phyloP scores from a whole-genome alignment of 2,113 vertebrate genomes.

The Scophthalmus maximus region DNA sequence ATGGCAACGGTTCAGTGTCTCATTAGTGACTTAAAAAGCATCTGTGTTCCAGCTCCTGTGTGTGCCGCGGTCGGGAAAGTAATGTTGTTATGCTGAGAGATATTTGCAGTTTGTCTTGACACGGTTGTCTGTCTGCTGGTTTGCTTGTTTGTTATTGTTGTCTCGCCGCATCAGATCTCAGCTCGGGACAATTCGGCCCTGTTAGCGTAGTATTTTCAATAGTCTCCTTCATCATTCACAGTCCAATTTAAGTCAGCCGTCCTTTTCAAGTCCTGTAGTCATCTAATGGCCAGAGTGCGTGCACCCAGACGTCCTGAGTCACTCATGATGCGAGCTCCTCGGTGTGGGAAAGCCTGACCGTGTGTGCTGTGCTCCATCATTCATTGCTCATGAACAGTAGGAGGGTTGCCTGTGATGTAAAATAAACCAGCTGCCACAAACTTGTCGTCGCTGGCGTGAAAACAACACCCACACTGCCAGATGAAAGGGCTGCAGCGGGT shows the following conservation, averaged over 20 bases:
- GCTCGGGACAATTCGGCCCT: conserved; percentile 21
- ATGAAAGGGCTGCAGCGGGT: conserved; percentile 62
- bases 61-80: conserved; percentile 17
- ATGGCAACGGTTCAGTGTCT: conserved; percentile 33
- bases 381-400: conserved; percentile 76
- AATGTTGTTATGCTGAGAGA: conserved; percentile 24
- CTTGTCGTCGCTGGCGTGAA: conserved; percentile 58
- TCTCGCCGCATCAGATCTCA: conserved; percentile 49
- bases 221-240: conserved; percentile 29
- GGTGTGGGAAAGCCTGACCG: conserved; percentile 74
- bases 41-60: conserved; percentile 13
- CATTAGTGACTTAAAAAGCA: conserved; percentile 31
- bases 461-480: conserved; percentile 65
- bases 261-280: conserved; percentile 59
- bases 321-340: conserved; percentile 65
- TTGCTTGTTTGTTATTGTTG: conserved; percentile 48
- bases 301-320: conserved; percentile 75
- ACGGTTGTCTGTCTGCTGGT: conserved; percentile 25
- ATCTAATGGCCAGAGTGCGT: conserved; percentile 62
- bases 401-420: conserved; percentile 65
- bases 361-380: conserved; percentile 50
- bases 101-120: conserved; percentile 47
- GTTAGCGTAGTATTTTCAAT: conserved; percentile 11
- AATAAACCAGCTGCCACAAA: conserved; percentile 78
- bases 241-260: conserved; percentile 29